Evolutionary conservation across 2,113 vertebrate species (phyloP), one percentile per base, ranked within the genome.

Genomic region (Urocitellus parryii): DNA sequence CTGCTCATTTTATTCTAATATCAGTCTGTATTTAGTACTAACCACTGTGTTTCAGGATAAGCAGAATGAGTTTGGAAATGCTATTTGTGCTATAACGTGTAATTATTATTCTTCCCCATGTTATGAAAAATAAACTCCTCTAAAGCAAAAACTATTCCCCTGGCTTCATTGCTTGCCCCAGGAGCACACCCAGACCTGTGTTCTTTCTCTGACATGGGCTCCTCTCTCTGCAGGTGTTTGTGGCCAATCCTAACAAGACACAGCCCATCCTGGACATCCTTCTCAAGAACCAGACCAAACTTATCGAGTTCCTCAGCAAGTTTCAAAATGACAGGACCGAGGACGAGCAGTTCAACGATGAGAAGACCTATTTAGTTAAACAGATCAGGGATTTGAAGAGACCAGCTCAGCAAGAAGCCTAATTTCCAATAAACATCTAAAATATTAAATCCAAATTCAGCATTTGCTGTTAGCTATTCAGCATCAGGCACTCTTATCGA

Each of bases 361-460:
- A 99, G 99, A 99, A 99, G 99, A 99, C 99, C 98, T 99, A 99
- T 99, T 98, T 99, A 99, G 99, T 99, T 98, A 99, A 99, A 99
- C 99, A 99, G 99, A 99, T 99, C 99, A 99, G 99, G 98, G 99
- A 99, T 99, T 99, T 99, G 98, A 99, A 99, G 99, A 99, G 99
- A 99, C 99, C 99, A 83, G 98, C 99, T 73, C 99, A 99, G 94
- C 99, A 99, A 98, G 99, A 99, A 98, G 99, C 99, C 98, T 99
- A 99, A 98, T 98, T 96, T 97, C 94, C 97, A 96, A 53, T 92
- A 98, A 98, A 97, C 97, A 97, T 92, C 97, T 98, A 98, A 98
- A 98, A 98, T 98, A 97, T 97, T 98, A 98, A 99, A 94, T 96
- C 98, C 98, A 98, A 97, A 98, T 98, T 98, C 99, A 98, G 99